phyloP scores from a whole-genome alignment of 1,140 invertebrate genomes.

The Sinella curviseta region DNA sequence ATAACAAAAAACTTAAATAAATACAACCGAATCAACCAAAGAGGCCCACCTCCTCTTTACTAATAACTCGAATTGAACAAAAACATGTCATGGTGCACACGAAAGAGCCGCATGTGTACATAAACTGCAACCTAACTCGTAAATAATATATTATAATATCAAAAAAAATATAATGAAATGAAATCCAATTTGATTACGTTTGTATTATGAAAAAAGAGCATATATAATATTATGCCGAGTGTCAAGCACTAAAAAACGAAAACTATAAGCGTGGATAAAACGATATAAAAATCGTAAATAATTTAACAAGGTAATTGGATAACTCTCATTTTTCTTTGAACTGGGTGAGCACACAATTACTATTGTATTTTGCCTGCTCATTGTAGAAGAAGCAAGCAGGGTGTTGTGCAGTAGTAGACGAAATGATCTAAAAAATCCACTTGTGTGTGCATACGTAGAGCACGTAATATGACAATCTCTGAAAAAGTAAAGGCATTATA shows the following conservation, averaged over 20 bases:
- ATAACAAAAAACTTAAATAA: not conserved
- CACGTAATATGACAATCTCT: not conserved
- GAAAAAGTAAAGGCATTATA: not conserved
- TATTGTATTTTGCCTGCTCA: not conserved
- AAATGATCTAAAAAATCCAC: constrained; percentile 1
- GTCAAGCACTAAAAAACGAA: not conserved
- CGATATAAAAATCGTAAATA: constrained; percentile 15
- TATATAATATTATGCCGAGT: not conserved
- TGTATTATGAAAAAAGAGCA: not conserved
- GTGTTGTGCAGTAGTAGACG: not conserved
- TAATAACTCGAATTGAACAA: not conserved
- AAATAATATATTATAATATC: no score
- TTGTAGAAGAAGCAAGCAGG: not conserved
- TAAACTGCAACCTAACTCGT: no score
- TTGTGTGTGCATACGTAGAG: not conserved
- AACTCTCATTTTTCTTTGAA: not conserved
- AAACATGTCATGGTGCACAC: not conserved
- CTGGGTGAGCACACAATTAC: not conserved
- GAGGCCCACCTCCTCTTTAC: not conserved
- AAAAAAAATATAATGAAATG: not conserved
- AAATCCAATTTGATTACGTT: not conserved
- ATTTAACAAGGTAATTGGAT: constrained; percentile 19
- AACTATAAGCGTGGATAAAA: not conserved
- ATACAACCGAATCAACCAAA: not conserved
- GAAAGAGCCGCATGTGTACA: not conserved